These are phyloP conservation scores for Drosophila hydei DNA, from an alignment of 1,140 invertebrate species.

Conservation along the genomic window DNA sequence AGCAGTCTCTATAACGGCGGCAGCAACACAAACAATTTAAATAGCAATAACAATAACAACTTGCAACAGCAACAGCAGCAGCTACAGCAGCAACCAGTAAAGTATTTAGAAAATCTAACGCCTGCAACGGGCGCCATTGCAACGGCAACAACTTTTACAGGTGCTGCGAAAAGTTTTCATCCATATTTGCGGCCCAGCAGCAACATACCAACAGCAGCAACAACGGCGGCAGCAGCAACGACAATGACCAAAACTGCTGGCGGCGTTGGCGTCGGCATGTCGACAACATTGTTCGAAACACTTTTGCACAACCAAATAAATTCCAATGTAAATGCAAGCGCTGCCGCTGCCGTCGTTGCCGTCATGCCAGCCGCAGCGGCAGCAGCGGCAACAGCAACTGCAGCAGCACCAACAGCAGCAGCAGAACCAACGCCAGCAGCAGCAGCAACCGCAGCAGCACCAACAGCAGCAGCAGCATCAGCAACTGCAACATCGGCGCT, in stretches of 20 bases:
- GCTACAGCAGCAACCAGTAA: conserved; percentile 51
- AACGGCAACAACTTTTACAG: conserved; percentile 71
- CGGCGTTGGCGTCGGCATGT: conserved; percentile 48
- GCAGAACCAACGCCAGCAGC: conserved; percentile 35
- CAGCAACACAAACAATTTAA: conserved; percentile 78
- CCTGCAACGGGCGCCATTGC: conserved; percentile 63
- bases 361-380: conserved; percentile 36
- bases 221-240: conserved; percentile 27
- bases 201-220: conserved; percentile 45
- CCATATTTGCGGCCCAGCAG: conserved; percentile 73
- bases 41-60: conserved; percentile 73
- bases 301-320: conserved; percentile 83
- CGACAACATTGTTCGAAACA: conserved; percentile 82
- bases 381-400: conserved; percentile 26
- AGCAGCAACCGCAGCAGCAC: conserved; percentile 25
- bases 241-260: conserved; percentile 47
- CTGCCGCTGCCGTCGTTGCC: conserved; percentile 16
- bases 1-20: conserved; percentile 56
- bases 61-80: conserved; percentile 54
- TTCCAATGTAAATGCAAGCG: conserved; percentile 66
- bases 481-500: conserved; percentile 47
- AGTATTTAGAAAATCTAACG: conserved; percentile 75
- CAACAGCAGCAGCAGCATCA: conserved; percentile 34
- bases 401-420: conserved; percentile 33
- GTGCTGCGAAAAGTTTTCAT: conserved; percentile 78